phyloP scores from a whole-genome alignment of 2,797 vertebrate genomes.

The Sebastes flavidus region DNA sequence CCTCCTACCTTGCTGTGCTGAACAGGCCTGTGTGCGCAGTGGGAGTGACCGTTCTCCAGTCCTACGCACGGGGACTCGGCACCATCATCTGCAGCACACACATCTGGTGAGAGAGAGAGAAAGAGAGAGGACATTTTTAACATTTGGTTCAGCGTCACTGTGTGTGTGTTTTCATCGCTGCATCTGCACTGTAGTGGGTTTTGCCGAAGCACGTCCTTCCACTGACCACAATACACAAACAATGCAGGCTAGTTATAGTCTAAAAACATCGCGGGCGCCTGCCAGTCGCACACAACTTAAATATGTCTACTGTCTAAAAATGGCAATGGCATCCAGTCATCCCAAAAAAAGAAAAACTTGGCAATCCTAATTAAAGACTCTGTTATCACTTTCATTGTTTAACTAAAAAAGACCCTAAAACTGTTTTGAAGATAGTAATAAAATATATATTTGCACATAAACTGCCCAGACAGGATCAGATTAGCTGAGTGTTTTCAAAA shows the following conservation, averaged over 20 bases:
- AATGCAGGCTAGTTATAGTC: constrained; percentile 12
- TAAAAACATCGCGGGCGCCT: constrained; percentile 23
- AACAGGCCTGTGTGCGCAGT: constrained; percentile 81
- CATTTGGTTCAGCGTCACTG: not conserved
- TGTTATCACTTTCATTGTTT: constrained; percentile 20
- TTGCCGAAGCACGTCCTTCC: constrained; percentile 1
- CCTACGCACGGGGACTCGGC: constrained; percentile 81
- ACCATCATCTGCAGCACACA: constrained; percentile 85
- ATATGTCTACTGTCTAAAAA: constrained; percentile 53
- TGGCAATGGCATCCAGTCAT: constrained; percentile 5
- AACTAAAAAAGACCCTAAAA: not conserved
- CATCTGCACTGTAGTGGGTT: not conserved
- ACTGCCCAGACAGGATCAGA: not conserved
- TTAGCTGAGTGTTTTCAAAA: not conserved
- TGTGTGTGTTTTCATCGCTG: not conserved
- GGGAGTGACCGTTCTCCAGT: constrained; percentile 82
- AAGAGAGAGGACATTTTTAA: not conserved
- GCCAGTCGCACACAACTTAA: constrained; percentile 24
- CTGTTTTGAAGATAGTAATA: not conserved
- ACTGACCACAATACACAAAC: constrained; percentile 50
- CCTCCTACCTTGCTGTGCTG: constrained; percentile 89
- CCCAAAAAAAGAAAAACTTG: not conserved
- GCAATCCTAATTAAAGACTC: constrained; percentile 47
- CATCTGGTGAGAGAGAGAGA: constrained; percentile 81
- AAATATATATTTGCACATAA: constrained; percentile 20